These are phyloP conservation scores for Dolichallabes microphthalmus DNA, from an alignment of 2,113 vertebrate genomes.

Conservation along the genomic window DNA sequence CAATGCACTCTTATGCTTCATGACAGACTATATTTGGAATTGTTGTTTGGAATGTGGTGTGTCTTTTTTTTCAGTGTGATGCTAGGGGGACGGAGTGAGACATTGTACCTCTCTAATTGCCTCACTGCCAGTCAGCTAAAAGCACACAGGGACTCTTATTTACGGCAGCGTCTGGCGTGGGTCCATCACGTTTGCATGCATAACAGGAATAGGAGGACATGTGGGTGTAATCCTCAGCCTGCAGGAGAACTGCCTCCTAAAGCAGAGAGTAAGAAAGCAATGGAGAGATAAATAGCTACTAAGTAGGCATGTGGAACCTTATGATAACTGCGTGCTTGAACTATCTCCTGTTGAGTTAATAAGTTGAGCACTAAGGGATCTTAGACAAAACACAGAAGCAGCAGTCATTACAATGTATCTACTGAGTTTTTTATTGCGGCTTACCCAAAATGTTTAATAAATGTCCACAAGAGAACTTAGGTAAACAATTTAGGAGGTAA, in stretches of 20 bases:
- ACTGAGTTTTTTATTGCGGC: background rate
- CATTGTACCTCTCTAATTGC: slow-evolving; percentile 49
- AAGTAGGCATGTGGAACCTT: slow-evolving; percentile 25
- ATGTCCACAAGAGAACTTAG: background rate
- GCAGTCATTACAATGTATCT: background rate
- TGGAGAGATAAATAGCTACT: background rate
- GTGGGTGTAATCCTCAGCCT: slow-evolving; percentile 51
- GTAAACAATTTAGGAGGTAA: too few species aligned
- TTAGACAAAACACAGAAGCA: background rate
- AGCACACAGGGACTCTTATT: slow-evolving; percentile 50
- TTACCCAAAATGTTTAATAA: background rate
- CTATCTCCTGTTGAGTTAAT: background rate
- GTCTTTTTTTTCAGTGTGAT: slow-evolving; percentile 35
- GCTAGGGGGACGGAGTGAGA: slow-evolving; percentile 28
- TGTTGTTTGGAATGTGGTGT: background rate
- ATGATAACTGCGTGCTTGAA: slow-evolving; percentile 15
- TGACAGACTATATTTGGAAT: slow-evolving; percentile 45
- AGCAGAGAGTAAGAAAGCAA: background rate
- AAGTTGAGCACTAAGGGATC: background rate
- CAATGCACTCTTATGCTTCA: slow-evolving; percentile 25
- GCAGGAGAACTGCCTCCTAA: slow-evolving; percentile 42
- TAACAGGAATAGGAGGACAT: slow-evolving; percentile 45
- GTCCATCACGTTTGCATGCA: slow-evolving; percentile 48
- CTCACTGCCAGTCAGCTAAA: slow-evolving; percentile 52
- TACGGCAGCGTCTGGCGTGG: slow-evolving; percentile 33